These are phyloP conservation scores for Andricus curvator DNA, from an alignment of 2,888 invertebrate genomes.

Conservation along the genomic window DNA sequence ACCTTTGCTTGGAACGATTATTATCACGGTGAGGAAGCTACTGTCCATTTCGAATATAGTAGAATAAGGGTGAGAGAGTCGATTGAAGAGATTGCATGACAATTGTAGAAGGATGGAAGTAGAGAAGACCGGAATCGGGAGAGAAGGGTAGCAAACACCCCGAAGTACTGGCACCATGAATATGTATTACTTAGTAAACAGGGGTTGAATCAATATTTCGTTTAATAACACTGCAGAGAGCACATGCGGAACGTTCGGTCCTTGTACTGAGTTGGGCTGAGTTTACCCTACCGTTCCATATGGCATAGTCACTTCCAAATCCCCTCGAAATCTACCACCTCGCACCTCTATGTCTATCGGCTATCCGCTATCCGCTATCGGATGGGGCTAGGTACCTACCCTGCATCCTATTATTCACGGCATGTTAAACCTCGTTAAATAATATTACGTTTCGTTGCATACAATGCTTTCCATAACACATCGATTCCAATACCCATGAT, in stretches of 20 bases:
- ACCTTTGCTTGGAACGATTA: slow-evolving; percentile 32
- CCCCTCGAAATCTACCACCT: slow-evolving; percentile 22
- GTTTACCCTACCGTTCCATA: slow-evolving; percentile 39
- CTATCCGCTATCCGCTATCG: no score
- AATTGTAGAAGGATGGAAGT: slow-evolving; percentile 45
- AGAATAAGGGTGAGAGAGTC: slow-evolving; percentile 49
- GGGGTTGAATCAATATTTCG: slow-evolving; percentile 78
- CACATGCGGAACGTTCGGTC: slow-evolving; percentile 59
- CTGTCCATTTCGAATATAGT: neutral
- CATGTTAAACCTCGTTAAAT: slow-evolving; percentile 73
- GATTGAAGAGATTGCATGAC: slow-evolving; percentile 54
- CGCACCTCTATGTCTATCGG: neutral
- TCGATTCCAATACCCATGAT: slow-evolving; percentile 13
- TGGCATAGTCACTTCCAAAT: slow-evolving; percentile 48
- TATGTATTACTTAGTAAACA: slow-evolving; percentile 78
- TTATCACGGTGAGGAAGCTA: slow-evolving; percentile 1
- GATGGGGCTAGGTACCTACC: slow-evolving; percentile 44
- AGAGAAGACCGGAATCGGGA: slow-evolving; percentile 45
- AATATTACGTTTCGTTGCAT: slow-evolving; percentile 71
- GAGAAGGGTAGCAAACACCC: slow-evolving; percentile 69
- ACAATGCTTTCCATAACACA: slow-evolving; percentile 37
- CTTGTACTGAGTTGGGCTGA: slow-evolving; percentile 36
- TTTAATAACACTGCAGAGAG: slow-evolving; percentile 74
- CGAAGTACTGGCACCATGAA: slow-evolving; percentile 75
- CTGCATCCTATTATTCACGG: slow-evolving; percentile 69